Evolutionary conservation across 2,113 vertebrate species (phyloP).

Genomic region (Brienomyrus longianalis): DNA sequence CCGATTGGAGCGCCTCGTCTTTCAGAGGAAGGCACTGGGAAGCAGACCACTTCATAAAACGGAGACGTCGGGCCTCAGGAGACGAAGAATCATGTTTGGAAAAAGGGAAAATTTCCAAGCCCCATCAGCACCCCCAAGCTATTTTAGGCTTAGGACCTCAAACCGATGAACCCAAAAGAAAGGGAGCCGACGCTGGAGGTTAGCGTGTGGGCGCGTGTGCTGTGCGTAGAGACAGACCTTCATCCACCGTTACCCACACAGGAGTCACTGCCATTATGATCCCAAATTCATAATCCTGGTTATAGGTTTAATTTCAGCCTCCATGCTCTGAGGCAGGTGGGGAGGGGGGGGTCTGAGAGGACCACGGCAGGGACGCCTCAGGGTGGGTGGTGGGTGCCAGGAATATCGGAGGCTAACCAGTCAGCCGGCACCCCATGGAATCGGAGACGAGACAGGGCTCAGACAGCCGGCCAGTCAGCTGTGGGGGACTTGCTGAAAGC

Average conservation of each 20-base stretch:
- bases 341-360: background rate
- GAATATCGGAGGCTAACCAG: background rate
- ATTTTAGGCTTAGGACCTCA: background rate
- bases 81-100: background rate
- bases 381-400: background rate
- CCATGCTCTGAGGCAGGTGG: background rate
- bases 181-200: background rate
- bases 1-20: background rate
- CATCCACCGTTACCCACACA: background rate
- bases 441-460: background rate
- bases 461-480: background rate
- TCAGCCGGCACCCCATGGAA: background rate
- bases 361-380: background rate
- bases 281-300: background rate
- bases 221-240: background rate
- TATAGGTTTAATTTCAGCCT: background rate
- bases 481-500: background rate
- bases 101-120: background rate
- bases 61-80: background rate
- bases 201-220: background rate
- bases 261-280: background rate
- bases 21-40: background rate
- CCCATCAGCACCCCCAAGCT: background rate
- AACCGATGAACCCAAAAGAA: too few relatives aligned
- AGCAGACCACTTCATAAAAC: background rate